Evolutionary conservation across 2,797 vertebrate genomes (phyloP).

Genomic region (Epinephelus malabaricus): DNA sequence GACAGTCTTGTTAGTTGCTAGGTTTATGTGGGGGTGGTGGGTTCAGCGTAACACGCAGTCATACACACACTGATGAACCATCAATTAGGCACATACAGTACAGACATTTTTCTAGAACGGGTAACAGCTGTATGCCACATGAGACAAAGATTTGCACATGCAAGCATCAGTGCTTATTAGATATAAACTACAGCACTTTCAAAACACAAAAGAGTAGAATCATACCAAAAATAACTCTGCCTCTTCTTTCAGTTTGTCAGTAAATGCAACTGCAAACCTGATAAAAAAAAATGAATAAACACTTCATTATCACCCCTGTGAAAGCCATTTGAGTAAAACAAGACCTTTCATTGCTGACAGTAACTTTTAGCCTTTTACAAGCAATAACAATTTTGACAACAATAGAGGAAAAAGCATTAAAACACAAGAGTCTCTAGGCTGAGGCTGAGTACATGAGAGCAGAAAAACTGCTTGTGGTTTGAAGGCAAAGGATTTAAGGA

Average conservation of each 20-base stretch:
- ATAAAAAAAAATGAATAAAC: constrained; percentile 21
- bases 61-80: background rate
- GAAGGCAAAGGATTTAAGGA: constrained; percentile 51
- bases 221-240: constrained; percentile 91
- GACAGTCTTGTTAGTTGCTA: background rate
- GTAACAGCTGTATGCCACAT: background rate
- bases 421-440: constrained; percentile 39
- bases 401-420: constrained; percentile 32
- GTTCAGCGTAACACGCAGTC: background rate
- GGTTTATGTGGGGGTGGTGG: background rate
- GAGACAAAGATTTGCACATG: background rate
- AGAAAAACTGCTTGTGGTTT: constrained; percentile 38
- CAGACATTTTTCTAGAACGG: background rate
- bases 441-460: constrained; percentile 30
- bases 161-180: background rate
- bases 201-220: constrained; percentile 50
- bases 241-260: constrained; percentile 88
- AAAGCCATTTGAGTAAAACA: constrained; percentile 24
- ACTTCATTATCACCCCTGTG: constrained; percentile 22
- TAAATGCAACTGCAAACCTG: constrained; percentile 97
- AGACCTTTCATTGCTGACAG: constrained; percentile 25
- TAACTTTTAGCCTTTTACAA: constrained; percentile 35
- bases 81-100: background rate
- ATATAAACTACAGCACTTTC: background rate
- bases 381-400: constrained; percentile 42